phyloP scores from a whole-genome alignment of 2,888 invertebrate genomes.

The Leucophenga montana region DNA sequence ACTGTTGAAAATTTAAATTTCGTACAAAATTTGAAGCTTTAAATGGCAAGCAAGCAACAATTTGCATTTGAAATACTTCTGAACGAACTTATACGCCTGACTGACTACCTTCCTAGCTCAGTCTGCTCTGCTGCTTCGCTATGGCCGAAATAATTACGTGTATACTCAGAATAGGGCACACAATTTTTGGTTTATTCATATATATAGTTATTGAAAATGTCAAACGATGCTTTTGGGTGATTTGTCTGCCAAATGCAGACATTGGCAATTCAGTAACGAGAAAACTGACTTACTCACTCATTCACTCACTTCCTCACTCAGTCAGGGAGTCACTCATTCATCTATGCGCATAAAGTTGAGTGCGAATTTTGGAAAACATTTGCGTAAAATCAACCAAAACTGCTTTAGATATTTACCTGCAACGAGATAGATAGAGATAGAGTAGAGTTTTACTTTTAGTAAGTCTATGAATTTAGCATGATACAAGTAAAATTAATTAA shows the following conservation, averaged over 20 bases:
- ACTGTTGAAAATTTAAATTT: too few relatives aligned
- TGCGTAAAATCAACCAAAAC: not conserved
- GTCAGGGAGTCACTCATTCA: not conserved
- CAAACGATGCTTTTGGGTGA: too few relatives aligned
- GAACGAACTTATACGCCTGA: too few relatives aligned
- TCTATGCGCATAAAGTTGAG: not conserved
- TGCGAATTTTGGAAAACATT: conserved; percentile 10
- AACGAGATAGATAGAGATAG: not conserved
- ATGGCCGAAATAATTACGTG: too few relatives aligned
- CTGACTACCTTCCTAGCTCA: too few relatives aligned
- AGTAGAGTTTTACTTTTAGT: not conserved
- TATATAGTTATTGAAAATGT: too few relatives aligned
- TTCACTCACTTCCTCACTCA: not conserved
- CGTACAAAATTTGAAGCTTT: not conserved
- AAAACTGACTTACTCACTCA: conserved; percentile 1
- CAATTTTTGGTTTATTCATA: too few relatives aligned
- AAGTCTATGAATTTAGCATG: not conserved
- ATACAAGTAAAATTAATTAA: conserved; percentile 16
- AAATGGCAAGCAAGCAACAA: not conserved
- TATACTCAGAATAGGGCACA: too few relatives aligned
- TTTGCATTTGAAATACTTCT: too few relatives aligned
- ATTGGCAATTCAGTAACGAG: not conserved
- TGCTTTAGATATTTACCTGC: conserved; percentile 1
- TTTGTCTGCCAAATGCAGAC: too few relatives aligned
- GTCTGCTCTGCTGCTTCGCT: too few relatives aligned